Evolutionary conservation across 2,888 invertebrate species (phyloP), one percentile per base, ranked within the genome.

Genomic region (Pterostichus madidus): DNA sequence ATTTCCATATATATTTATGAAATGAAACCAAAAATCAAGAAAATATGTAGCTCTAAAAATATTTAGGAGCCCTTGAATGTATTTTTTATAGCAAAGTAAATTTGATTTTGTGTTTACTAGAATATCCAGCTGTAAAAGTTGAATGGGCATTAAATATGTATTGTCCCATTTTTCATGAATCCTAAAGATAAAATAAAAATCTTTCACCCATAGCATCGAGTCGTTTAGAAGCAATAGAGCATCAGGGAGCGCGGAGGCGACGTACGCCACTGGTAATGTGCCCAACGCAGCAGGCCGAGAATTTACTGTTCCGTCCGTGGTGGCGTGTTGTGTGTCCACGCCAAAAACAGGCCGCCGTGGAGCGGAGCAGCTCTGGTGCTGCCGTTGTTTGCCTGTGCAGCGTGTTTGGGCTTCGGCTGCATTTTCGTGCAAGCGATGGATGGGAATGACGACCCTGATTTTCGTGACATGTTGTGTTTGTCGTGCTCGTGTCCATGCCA

Each of bases 371-470:
- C 8, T 15, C 17, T 17, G 56, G 17, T 6, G 59, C 31, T 31
- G 24, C 59, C 31, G 31, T 59, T 11, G 59, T 24, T 24, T 24
- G 59, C 31, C 31, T 24, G 59, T 24, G 5, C 24, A 24, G 32
- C 24, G 11, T 15, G 24, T 24, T 56, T 17, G 17, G 59, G 24
- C 31, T 59, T 59, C 59, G 59, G 59, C 32, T 59, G 59, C 59
- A 59, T 59, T 59, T 59, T 59, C 59, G 24, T 59, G 59, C 59
- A 59, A 59, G 59, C 59, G 59, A 59, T 59, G 59, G 59, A 59
- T 59, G 59, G 59, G 59, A 59, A 59, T 59, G 59, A 59, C 59
- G 59, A 59, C 59, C 31, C 59, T 59, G 59, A 59, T 59, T 59
- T 24, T 59, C 59, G 31, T 59, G 59, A 59, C 59, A 59, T 59